Conservation (phyloP, 2,113 vertebrate species). For the Micronycteris hirsuta region DNA sequence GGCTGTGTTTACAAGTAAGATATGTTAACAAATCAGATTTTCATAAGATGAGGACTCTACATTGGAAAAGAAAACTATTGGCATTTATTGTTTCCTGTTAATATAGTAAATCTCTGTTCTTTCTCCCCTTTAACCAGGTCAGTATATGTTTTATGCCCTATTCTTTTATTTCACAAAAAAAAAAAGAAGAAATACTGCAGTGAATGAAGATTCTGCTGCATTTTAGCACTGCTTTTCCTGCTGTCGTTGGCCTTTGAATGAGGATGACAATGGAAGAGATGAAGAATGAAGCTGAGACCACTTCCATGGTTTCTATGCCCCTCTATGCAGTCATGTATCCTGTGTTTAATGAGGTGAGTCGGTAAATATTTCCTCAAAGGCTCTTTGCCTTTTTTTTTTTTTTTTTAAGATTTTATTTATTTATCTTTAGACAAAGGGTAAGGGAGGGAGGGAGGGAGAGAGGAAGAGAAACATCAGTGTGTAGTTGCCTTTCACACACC, state of each 20-base stretch:
- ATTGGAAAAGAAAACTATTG: background rate
- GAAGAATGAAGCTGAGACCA: slow-evolving; percentile 95
- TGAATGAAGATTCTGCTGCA: slow-evolving; percentile 86
- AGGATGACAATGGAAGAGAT: slow-evolving; percentile 98
- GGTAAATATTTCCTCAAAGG: background rate
- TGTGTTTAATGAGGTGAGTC: slow-evolving; percentile 93
- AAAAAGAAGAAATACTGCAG: slow-evolving; percentile 71
- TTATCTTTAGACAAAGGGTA: too few species aligned
- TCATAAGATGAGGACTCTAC: background rate
- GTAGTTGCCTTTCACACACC: too few species aligned
- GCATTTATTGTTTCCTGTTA: background rate
- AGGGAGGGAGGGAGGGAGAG: too few species aligned
- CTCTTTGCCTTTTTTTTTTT: background rate
- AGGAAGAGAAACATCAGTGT: too few species aligned
- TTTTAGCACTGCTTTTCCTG: slow-evolving; percentile 83
- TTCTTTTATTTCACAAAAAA: slow-evolving; percentile 66
- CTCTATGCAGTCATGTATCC: slow-evolving; percentile 96
- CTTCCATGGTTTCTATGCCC: slow-evolving; percentile 94
- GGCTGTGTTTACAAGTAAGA: background rate
- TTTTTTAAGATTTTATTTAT: too few species aligned
- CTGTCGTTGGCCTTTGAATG: slow-evolving; percentile 89
- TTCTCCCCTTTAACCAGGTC: slow-evolving; percentile 52
- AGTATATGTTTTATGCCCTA: slow-evolving; percentile 40
- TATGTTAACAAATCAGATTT: background rate
- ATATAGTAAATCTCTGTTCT: background rate